Base-by-base conservation (phyloP, 2,113 vertebrate species). In the Oncorhynchus clarkii region DNA sequence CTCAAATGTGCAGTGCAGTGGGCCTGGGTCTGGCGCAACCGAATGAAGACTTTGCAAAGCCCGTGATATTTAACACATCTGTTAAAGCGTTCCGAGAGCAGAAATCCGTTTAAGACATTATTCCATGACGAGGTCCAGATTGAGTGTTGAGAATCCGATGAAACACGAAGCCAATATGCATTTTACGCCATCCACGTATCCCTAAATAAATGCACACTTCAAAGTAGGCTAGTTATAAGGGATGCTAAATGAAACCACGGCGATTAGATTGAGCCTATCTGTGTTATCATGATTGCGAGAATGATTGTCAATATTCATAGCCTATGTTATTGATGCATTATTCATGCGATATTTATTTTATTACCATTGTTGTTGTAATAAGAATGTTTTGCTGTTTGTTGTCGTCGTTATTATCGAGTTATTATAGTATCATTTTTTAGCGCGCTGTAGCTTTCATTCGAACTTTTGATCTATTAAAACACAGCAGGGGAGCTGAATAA, bases 11-110 rank as follows among this genome's bases (percentile, higher is more conserved):
- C 92, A 84, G 94, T 92, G 94, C 92, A 84, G 85, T 78, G 88
- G 82, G 80, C 79, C 82, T 87, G 82, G 24, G 90, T 83, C 85
- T 88, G 89, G 51, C 90, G 92, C 88, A 78, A 78, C 45, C 94
- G 93, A 96, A 96, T 95, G 82, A 92, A 89, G 85, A 86, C 89
- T 84, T 89, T 67, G 87, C 90, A 91, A 91, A 91, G 59, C 89
- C 88, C 88, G 89, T 93, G 92, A 95, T 94, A 90, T 96, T 96
- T 96, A 96, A 97, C 96, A 97, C 96, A 97, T 97, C 96, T 99
- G 96, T 96, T 96, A 95, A 88, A 92, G 90, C 88, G 89, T 91
- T 93, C 91, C 91, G 90, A 91, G 91, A 87, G 87, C 84, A 89
- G 87, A 87, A 92, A 93, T 93, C 92, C 92, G 49, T 88, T 93